Conservation (phyloP, 2,113 vertebrate genomes). For the Dicrurus megarhynchus region DNA sequence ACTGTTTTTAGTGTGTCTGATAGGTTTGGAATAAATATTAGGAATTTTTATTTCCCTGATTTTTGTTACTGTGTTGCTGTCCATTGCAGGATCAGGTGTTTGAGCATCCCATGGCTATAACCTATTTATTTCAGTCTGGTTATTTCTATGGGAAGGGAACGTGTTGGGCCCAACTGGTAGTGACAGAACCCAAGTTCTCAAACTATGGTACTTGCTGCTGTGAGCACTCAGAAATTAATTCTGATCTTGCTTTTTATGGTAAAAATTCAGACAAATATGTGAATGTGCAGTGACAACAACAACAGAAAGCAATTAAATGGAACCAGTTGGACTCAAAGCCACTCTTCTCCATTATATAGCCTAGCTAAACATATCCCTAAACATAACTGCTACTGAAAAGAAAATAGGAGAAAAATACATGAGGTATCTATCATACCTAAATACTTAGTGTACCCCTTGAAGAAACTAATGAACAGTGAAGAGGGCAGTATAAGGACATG, state of each 20-base stretch:
- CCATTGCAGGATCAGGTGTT: not conserved
- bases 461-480: not conserved
- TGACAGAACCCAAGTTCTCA: not conserved
- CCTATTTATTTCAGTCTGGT: not conserved
- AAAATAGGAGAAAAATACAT: not conserved
- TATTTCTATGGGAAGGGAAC: not conserved
- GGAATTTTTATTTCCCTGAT: not conserved
- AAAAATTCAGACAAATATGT: not conserved
- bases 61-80: not conserved
- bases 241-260: not conserved
- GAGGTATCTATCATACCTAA: not conserved
- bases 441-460: not conserved
- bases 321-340: not conserved
- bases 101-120: not conserved
- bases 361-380: not conserved
- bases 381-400: not conserved
- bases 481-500: not conserved
- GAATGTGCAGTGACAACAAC: not conserved
- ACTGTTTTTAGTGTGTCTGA: not conserved
- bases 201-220: not conserved
- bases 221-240: not conserved
- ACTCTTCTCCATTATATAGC: accelerated
- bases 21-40: not conserved
- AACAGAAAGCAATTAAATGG: not conserved
- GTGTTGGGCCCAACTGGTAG: not conserved